Percentiles rank a stretch among this genome's conserved stretches.
Evolutionary conservation across 1,140 invertebrate species (phyloP).

Genomic region (Macrocentrus cingulum): DNA sequence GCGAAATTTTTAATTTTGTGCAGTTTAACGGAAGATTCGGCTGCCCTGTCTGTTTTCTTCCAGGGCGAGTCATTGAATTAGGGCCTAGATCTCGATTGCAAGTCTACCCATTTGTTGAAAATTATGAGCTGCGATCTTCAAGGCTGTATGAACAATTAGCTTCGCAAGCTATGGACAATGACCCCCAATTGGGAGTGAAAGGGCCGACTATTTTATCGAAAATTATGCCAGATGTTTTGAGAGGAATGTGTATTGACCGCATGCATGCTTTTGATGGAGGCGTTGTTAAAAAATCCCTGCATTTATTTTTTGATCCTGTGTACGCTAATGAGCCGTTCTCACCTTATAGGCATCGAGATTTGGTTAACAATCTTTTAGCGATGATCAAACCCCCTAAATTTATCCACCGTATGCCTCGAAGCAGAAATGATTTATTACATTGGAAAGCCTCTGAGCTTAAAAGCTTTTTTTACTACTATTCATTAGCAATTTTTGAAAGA

Average conservation of each 20-base stretch:
- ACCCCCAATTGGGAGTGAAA: slow-evolving; percentile 19
- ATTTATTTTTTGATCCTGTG: slow-evolving; percentile 17
- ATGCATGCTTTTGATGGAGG: slow-evolving; percentile 30
- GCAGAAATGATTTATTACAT: slow-evolving; percentile 17
- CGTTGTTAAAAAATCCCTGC: slow-evolving; percentile 27
- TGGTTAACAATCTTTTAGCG: slow-evolving; percentile 13
- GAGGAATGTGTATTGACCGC: slow-evolving; percentile 28
- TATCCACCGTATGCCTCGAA: slow-evolving; percentile 23
- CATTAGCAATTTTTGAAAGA: slow-evolving; percentile 17
- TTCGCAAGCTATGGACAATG: background rate
- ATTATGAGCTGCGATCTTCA: no score
- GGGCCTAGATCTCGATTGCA: no score
- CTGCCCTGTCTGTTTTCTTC: no score
- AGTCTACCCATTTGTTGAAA: no score
- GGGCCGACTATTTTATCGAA: slow-evolving; percentile 23
- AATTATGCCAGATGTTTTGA: slow-evolving; percentile 31
- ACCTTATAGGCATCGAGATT: slow-evolving; percentile 1
- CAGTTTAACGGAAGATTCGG: no score
- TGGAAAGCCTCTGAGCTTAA: slow-evolving; percentile 29
- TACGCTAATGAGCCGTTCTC: slow-evolving; percentile 17
- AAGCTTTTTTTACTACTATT: slow-evolving; percentile 26
- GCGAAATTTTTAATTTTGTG: no score
- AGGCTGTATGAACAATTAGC: background rate
- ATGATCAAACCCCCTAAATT: slow-evolving; percentile 24
- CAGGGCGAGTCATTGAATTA: no score